Conservation (phyloP, 2,888 invertebrate genomes). For the Machimus rusticus region DNA sequence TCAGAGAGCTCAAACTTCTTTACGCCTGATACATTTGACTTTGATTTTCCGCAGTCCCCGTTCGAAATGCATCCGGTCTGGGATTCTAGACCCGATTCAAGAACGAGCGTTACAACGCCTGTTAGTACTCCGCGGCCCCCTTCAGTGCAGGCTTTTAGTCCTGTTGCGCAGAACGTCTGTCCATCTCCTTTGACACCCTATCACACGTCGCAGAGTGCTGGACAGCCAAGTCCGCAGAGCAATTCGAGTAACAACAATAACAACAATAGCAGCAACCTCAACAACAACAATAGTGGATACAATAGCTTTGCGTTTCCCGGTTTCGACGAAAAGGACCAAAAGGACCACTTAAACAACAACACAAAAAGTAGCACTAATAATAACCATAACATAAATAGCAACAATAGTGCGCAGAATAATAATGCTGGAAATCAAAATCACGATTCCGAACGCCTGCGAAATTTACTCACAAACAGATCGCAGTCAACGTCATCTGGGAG, state of each 20-base stretch:
- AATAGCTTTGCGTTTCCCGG: conserved; percentile 51
- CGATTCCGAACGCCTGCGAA: conserved; percentile 65
- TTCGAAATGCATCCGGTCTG: conserved; percentile 66
- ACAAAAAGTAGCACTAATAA: conserved; percentile 50
- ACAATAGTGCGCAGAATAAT: conserved; percentile 46
- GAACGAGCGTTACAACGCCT: conserved; percentile 69
- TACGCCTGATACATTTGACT: conserved; percentile 70
- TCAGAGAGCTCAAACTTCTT: conserved; percentile 64
- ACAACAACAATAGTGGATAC: conserved; percentile 50
- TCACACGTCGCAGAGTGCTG: conserved; percentile 60
- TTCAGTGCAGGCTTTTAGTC: conserved; percentile 68
- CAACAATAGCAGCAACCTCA: conserved; percentile 51
- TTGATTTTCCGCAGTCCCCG: conserved; percentile 71
- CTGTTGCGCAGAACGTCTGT: conserved; percentile 64
- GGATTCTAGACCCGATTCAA: conserved; percentile 69
- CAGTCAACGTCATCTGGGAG: conserved; percentile 51
- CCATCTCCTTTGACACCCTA: conserved; percentile 65
- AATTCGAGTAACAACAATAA: conserved; percentile 55
- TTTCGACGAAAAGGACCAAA: conserved; percentile 52
- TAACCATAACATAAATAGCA: conserved; percentile 65
- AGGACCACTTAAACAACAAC: conserved; percentile 50
- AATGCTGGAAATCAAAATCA: conserved; percentile 45
- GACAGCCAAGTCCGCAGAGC: conserved; percentile 65
- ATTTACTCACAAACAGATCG: conserved; percentile 63
- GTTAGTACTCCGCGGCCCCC: conserved; percentile 72